A percentile compares a stretch with the other conserved stretches of the same genome.
Conservation (phyloP, 2,113 vertebrate genomes). For the Larimichthys polyactis region DNA sequence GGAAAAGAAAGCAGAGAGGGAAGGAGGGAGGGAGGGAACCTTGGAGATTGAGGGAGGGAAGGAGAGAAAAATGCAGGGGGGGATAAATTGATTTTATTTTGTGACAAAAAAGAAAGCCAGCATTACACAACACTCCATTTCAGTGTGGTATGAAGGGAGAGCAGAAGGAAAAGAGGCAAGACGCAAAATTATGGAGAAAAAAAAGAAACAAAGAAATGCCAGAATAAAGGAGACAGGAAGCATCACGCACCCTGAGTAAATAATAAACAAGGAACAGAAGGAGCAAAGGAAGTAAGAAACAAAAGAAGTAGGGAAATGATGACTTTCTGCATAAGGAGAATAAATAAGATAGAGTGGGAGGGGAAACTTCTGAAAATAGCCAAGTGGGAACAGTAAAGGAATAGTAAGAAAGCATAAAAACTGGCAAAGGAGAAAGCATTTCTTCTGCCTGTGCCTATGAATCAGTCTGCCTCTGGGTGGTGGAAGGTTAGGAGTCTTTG, state of each 20-base stretch:
- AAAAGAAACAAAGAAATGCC: constrained; percentile 37
- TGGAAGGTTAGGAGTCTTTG: constrained; percentile 60
- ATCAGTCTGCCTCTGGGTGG: constrained; percentile 59
- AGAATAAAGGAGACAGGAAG: constrained; percentile 18
- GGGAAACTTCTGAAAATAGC: constrained; percentile 58
- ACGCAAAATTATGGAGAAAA: constrained; percentile 35
- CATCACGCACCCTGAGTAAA: constrained; percentile 26
- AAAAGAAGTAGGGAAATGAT: constrained; percentile 19
- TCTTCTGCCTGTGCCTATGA: constrained; percentile 49
- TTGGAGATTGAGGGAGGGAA: constrained; percentile 30
- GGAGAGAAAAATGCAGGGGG: constrained; percentile 47
- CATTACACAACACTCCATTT: constrained; percentile 52
- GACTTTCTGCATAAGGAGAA: constrained; percentile 45
- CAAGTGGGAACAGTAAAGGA: constrained; percentile 48
- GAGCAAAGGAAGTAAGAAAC: constrained; percentile 35
- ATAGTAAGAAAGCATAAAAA: constrained; percentile 46
- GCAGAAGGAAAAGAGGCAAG: constrained; percentile 11
- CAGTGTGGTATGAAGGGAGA: constrained; percentile 15
- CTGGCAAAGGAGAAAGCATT: constrained; percentile 46
- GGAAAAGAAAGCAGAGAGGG: constrained; percentile 20
- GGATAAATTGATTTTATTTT: constrained; percentile 73
- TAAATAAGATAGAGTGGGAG: constrained; percentile 45
- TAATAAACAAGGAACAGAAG: constrained; percentile 47
- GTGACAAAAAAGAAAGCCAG: constrained; percentile 59
- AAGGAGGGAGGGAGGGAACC: constrained; percentile 10